Evolutionary conservation across 2,888 invertebrate species (phyloP).

Genomic region (Polymixis flavicincta): DNA sequence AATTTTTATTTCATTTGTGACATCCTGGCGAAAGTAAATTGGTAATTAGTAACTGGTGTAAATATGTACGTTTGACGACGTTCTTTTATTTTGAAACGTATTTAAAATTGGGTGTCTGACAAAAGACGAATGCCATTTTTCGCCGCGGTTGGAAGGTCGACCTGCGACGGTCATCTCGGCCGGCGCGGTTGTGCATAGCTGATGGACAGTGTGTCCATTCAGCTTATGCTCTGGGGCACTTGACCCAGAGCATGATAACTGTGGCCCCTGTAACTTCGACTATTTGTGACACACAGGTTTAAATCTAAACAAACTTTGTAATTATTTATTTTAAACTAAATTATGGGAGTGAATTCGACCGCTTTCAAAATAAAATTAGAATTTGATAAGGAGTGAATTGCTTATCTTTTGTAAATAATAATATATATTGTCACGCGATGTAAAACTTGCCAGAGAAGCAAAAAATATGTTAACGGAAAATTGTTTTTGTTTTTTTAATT

Average conservation of each 20-base stretch:
- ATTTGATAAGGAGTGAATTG: conserved; percentile 21
- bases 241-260: not conserved
- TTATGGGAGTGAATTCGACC: not conserved
- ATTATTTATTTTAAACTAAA: conserved; percentile 4
- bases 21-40: not conserved
- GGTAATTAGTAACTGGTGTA: not conserved
- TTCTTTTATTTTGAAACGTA: not conserved
- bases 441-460: conserved; percentile 58
- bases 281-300: conserved; percentile 15
- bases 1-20: conserved; percentile 11
- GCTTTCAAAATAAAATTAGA: conserved; percentile 41
- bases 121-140: conserved; percentile 3
- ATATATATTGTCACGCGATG: conserved; percentile 24
- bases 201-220: not conserved
- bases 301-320: not conserved
- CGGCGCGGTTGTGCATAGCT: not conserved
- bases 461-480: conserved; percentile 65
- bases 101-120: not conserved
- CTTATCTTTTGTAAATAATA: conserved; percentile 41
- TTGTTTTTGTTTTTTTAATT: conserved; percentile 16
- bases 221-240: not conserved
- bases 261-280: conserved; percentile 14
- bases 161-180: not conserved
- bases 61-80: conserved; percentile 17
- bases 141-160: not conserved